These are phyloP conservation scores for Strix aluco DNA, from an alignment of 2,113 vertebrate genomes.

Conservation along the genomic window DNA sequence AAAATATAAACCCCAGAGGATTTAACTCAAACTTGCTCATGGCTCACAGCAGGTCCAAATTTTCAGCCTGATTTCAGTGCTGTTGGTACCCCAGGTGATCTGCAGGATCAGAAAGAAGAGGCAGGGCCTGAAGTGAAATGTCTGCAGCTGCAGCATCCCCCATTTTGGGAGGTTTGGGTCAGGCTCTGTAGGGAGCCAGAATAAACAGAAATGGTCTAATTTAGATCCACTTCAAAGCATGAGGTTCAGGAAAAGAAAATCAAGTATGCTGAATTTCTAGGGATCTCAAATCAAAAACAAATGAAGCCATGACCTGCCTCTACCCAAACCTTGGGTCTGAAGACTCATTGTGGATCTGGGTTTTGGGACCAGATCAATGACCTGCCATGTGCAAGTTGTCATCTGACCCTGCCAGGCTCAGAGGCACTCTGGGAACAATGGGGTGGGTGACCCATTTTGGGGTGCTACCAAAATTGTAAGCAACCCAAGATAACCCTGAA, in stretches of 20 bases:
- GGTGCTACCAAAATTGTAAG: neutral
- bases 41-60: neutral
- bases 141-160: neutral
- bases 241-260: neutral
- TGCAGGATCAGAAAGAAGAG: neutral
- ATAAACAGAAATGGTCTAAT: neutral
- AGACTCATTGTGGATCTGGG: neutral
- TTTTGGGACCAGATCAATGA: neutral
- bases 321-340: neutral
- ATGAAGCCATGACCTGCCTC: neutral
- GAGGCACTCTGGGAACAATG: accelerated
- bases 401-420: neutral
- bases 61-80: neutral
- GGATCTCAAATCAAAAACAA: neutral
- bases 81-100: neutral
- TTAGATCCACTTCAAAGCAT: neutral
- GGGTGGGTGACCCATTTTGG: neutral
- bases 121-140: neutral
- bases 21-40: neutral
- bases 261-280: neutral
- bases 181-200: neutral
- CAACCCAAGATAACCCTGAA: neutral
- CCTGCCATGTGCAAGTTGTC: neutral
- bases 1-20: neutral
- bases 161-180: neutral